Evolutionary conservation across 2,888 invertebrate species (phyloP).

Genomic region (Eucera pruinosa): DNA sequence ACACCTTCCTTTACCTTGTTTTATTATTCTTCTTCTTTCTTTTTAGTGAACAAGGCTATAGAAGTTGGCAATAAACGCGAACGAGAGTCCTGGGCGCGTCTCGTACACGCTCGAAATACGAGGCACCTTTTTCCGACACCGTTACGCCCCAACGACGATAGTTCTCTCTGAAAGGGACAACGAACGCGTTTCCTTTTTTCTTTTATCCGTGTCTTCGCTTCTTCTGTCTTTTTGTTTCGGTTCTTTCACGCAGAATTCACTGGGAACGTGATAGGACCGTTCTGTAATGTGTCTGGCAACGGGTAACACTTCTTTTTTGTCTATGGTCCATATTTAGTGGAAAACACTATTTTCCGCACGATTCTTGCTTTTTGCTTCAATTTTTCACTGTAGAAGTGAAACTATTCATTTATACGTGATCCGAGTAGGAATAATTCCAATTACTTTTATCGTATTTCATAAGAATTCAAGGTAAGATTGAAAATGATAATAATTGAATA

Average conservation of each 20-base stretch:
- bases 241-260: slow-evolving; percentile 3
- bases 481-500: slow-evolving; percentile 3
- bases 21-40: neutral
- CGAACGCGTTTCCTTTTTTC: neutral
- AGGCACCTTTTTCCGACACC: neutral
- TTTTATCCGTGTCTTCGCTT: neutral
- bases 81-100: slow-evolving; percentile 14
- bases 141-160: slow-evolving; percentile 15
- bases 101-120: slow-evolving; percentile 1
- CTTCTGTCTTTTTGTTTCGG: slow-evolving; percentile 1
- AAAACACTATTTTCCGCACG: neutral
- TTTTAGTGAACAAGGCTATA: neutral
- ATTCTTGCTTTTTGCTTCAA: neutral
- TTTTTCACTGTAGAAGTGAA: neutral
- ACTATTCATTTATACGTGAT: slow-evolving; percentile 15
- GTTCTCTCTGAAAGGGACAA: slow-evolving; percentile 22
- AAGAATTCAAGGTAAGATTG: neutral
- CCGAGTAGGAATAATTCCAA: neutral
- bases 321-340: neutral
- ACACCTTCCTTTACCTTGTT: neutral
- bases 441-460: neutral
- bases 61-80: slow-evolving; percentile 22
- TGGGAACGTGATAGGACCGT: neutral
- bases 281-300: slow-evolving; percentile 10
- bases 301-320: neutral